Percentiles rank a stretch among this genome's conserved stretches.
Evolutionary conservation across 2,797 vertebrate genomes (phyloP).

Genomic region (Crax fasciolata): DNA sequence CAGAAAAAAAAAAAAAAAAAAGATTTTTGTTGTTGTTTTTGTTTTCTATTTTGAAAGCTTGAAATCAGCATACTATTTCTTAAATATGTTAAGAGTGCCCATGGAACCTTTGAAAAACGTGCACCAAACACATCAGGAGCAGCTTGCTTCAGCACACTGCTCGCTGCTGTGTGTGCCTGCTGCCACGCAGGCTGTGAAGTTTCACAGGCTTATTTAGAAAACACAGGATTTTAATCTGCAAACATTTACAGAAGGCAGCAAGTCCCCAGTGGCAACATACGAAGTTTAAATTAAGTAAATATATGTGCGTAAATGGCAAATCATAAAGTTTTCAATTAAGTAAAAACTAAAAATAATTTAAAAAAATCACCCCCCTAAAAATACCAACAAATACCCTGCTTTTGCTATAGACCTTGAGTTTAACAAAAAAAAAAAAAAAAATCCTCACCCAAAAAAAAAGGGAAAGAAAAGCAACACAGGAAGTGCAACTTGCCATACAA

Average conservation of each 20-base stretch:
- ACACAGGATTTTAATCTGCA: constrained; percentile 87
- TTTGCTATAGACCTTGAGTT: constrained; percentile 2
- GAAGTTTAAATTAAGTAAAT: constrained; percentile 80
- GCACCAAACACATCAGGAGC: constrained; percentile 73
- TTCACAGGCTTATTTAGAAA: constrained; percentile 83
- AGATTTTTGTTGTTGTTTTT: too few relatives aligned
- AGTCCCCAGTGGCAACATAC: constrained; percentile 78
- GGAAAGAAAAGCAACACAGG: background rate
- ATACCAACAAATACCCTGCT: background rate
- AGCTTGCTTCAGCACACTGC: constrained; percentile 55
- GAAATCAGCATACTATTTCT: background rate
- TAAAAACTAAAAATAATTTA: background rate
- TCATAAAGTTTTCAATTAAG: constrained; percentile 21
- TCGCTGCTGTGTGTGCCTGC: constrained; percentile 71
- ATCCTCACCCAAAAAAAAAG: background rate
- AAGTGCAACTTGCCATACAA: background rate
- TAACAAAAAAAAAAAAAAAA: background rate
- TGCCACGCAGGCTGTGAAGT: constrained; percentile 81
- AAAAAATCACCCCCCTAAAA: background rate
- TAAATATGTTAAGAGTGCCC: constrained; percentile 5
- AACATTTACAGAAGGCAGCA: constrained; percentile 87
- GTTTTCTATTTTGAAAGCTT: background rate
- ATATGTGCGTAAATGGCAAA: constrained; percentile 62
- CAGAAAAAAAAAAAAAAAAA: too few relatives aligned
- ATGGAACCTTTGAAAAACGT: constrained; percentile 53